Evolutionary conservation across 2,888 invertebrate genomes (phyloP).

Genomic region (Apodemia zela): DNA sequence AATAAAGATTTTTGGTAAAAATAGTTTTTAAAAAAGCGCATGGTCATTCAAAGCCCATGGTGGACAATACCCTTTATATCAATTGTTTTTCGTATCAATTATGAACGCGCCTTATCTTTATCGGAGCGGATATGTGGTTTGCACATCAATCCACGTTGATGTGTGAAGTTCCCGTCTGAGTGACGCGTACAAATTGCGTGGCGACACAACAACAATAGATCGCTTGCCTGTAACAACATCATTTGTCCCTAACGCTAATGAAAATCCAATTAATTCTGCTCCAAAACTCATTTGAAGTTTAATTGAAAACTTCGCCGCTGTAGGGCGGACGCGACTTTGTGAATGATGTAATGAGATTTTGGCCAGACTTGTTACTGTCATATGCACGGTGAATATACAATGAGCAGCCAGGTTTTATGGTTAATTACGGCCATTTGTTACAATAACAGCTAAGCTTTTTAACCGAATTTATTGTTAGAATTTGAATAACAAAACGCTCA

Average conservation of each 20-base stretch:
- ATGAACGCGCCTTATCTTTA: slow-evolving; percentile 21
- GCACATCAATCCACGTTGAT: slow-evolving; percentile 38
- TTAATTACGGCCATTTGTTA: slow-evolving; percentile 58
- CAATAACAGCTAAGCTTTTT: slow-evolving; percentile 30
- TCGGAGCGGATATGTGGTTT: slow-evolving; percentile 28
- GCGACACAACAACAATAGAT: slow-evolving; percentile 58
- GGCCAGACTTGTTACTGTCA: slow-evolving; percentile 69
- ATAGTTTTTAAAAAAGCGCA: too few relatives aligned
- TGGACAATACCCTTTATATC: too few relatives aligned
- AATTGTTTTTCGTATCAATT: background rate
- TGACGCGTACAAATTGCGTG: slow-evolving; percentile 70
- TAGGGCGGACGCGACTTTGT: slow-evolving; percentile 57
- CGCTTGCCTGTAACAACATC: slow-evolving; percentile 71
- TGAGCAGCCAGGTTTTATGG: slow-evolving; percentile 56
- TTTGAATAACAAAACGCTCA: background rate
- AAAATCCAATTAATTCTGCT: slow-evolving; percentile 76
- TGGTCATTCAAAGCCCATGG: too few relatives aligned
- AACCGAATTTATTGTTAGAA: background rate
- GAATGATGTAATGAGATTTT: slow-evolving; percentile 74
- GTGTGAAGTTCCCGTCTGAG: slow-evolving; percentile 55
- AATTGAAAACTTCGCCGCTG: slow-evolving; percentile 72
- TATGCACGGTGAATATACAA: slow-evolving; percentile 68
- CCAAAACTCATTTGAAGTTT: slow-evolving; percentile 78
- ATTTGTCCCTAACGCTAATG: slow-evolving; percentile 73
- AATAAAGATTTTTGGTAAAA: too few relatives aligned